A percentile compares a stretch with the other conserved stretches of the same genome.
Conservation (phyloP, 1,140 invertebrate genomes). For the Vanessa atalanta region DNA sequence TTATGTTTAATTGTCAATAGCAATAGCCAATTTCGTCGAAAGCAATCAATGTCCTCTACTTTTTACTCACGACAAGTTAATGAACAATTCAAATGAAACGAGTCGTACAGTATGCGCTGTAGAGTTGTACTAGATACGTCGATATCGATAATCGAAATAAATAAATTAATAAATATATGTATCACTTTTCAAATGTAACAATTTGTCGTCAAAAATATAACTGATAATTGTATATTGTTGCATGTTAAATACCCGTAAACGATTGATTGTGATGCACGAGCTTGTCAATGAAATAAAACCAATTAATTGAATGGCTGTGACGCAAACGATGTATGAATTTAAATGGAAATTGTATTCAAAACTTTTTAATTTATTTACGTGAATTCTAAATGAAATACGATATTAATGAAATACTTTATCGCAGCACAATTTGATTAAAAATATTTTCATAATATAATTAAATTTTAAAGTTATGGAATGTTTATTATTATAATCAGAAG, state of each 20-base stretch:
- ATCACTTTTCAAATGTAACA: background rate
- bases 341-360: background rate
- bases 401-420: background rate
- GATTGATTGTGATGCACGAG: background rate
- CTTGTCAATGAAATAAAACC: background rate
- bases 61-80: slow-evolving; percentile 8
- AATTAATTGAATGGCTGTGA: background rate
- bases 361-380: background rate
- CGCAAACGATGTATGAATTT: background rate
- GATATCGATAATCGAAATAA: background rate
- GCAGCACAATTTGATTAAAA: no score
- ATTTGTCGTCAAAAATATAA: background rate
- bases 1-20: background rate
- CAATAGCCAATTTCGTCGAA: slow-evolving; percentile 3
- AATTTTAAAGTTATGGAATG: no score
- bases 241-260: background rate
- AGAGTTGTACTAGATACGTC: background rate
- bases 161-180: background rate
- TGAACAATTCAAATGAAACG: background rate
- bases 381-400: background rate
- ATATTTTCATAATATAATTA: no score
- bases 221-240: background rate
- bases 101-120: background rate
- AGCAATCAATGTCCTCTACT: background rate
- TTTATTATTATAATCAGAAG: no score